Evolutionary conservation across 2,888 invertebrate species (phyloP), one percentile per base, ranked within the genome.

Genomic region (Acanthococcus lagerstroemiae): DNA sequence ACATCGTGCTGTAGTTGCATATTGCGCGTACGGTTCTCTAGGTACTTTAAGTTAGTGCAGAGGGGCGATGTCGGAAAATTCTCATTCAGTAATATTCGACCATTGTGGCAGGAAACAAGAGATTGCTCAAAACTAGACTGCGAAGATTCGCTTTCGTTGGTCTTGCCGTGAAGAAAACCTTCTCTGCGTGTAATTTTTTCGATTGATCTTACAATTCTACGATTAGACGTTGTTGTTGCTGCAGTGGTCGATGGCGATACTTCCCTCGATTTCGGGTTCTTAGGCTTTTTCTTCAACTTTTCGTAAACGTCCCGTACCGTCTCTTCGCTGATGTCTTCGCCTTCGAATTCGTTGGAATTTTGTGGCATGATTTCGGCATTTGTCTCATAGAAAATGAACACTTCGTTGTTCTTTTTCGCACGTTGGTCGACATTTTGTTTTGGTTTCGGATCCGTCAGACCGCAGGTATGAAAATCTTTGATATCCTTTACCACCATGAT

Each of bases 41-140:
- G 79, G 72, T 85, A 86, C 71, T 82, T 81, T 0, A 86, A 82
- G 75, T 83, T 83, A 37, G 81, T 82, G 73, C 90, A 90, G 44
- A 81, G 78, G 46, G 80, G 77, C 26, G 86, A 86, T 9, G 84
- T 84, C 9, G 84, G 81, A 72, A 90, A 87, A 70, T 83, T 82
- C 72, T 86, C 81, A 17, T 84, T 83, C 63, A 88, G 78, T n/a
- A 90, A 75, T 69, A 88, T 86, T 69, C 84, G 83, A 0, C 88
- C 86, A 70, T 84, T 83, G 72, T 88, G 90, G 74, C 90, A 91
- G 55, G 82, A 82, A 67, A 87, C 78, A 30, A 91, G 77, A 68
- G 83, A 85, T 65, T 83, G 86, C 77, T 90, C 90, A 75, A 90
- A 90, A 75, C 90, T 90, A 0, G 90, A 90, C n/a, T 85, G 82